These are phyloP conservation scores for Passer montanus DNA, from an alignment of 2,113 vertebrate genomes.

Conservation along the genomic window DNA sequence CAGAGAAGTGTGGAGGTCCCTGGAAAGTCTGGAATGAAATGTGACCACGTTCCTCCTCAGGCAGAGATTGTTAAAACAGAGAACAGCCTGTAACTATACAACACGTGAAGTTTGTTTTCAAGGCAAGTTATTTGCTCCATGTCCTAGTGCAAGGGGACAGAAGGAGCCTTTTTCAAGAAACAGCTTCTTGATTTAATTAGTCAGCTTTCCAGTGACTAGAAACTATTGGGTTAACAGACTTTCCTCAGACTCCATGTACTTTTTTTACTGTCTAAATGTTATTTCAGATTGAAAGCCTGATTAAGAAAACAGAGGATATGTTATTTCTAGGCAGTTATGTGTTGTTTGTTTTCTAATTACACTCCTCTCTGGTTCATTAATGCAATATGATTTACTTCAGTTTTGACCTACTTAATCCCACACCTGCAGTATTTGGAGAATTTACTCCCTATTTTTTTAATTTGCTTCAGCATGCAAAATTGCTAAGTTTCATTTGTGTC, in stretches of 20 bases:
- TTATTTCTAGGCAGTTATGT: slow-evolving; percentile 53
- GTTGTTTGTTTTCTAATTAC: slow-evolving; percentile 60
- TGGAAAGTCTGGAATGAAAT: slow-evolving; percentile 13
- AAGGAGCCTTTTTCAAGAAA: slow-evolving; percentile 25
- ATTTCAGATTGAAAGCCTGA: slow-evolving; percentile 59
- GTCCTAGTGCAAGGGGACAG: not conserved
- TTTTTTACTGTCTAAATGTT: slow-evolving; percentile 51
- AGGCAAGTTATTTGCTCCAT: slow-evolving; percentile 3
- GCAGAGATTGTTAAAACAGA: slow-evolving; percentile 23
- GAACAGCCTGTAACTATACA: slow-evolving; percentile 33
- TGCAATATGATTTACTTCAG: slow-evolving; percentile 12
- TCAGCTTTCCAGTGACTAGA: not conserved
- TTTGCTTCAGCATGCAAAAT: slow-evolving; percentile 51
- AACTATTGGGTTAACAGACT: slow-evolving; percentile 22
- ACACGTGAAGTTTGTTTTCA: slow-evolving; percentile 14
- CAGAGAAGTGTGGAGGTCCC: not conserved
- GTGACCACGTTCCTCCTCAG: not conserved
- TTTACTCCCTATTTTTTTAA: slow-evolving; percentile 49
- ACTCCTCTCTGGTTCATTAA: slow-evolving; percentile 9
- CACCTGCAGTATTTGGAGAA: slow-evolving; percentile 48
- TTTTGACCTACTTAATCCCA: slow-evolving; percentile 52
- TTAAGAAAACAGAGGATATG: slow-evolving; percentile 60
- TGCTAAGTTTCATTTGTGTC: slow-evolving; percentile 47
- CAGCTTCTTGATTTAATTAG: slow-evolving; percentile 48
- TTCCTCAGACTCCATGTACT: not conserved